A percentile compares a stretch with the other conserved stretches of the same genome.
Conservation (phyloP, 2,888 invertebrate genomes). For the Pelosia muscerda region DNA sequence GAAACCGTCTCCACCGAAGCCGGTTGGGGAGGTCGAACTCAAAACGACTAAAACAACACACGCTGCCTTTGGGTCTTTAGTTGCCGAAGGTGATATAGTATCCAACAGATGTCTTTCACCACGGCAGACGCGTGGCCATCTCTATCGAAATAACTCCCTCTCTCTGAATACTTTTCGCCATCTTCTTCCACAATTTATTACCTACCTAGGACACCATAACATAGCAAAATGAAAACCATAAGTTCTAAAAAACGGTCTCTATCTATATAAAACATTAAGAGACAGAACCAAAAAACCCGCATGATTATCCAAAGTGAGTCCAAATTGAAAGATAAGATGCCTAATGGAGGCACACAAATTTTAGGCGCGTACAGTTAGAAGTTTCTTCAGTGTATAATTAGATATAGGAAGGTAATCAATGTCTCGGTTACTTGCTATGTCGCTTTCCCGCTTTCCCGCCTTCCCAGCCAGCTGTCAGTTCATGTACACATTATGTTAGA, state of each 20-base stretch:
- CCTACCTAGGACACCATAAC: too few species aligned
- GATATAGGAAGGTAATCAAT: conserved; percentile 7
- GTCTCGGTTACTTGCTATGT: conserved; percentile 9
- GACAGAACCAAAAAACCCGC: background rate
- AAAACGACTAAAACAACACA: too few species aligned
- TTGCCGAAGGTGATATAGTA: too few species aligned
- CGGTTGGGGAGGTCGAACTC: too few species aligned
- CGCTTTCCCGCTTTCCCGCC: background rate
- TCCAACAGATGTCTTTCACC: too few species aligned
- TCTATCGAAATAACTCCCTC: too few species aligned
- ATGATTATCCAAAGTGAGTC: background rate
- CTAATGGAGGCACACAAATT: background rate
- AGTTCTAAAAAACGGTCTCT: background rate
- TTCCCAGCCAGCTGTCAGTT: background rate
- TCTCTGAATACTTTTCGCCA: too few species aligned
- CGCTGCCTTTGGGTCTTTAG: too few species aligned
- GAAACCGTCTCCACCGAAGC: too few species aligned
- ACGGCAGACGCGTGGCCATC: too few species aligned
- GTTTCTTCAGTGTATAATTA: background rate
- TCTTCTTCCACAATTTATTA: too few species aligned
- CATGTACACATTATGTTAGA: conserved; percentile 10
- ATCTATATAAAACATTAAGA: background rate
- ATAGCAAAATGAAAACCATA: too few species aligned
- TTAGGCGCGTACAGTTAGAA: background rate
- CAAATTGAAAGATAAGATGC: background rate